Evolutionary conservation across 2,888 invertebrate species (phyloP).

Genomic region (Agonopterix arenella): DNA sequence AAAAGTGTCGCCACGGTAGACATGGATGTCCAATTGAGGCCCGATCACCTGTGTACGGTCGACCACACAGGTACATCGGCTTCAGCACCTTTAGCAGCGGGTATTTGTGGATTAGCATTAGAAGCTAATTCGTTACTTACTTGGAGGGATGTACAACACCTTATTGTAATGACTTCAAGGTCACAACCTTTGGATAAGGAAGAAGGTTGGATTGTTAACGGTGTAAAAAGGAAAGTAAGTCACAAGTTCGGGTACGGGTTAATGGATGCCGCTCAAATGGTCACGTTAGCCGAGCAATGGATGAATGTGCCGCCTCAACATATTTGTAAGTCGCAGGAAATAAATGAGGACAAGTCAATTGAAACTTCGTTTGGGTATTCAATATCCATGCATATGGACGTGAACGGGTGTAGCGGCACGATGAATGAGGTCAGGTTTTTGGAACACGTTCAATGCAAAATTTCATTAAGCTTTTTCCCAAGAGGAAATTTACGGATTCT

Average conservation of each 20-base stretch:
- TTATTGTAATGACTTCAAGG: constrained; percentile 93
- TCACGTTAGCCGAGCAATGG: constrained; percentile 95
- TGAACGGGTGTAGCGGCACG: constrained; percentile 92
- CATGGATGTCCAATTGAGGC: constrained; percentile 90
- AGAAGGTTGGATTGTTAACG: constrained; percentile 95
- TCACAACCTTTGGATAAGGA: constrained; percentile 93
- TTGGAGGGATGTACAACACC: constrained; percentile 98
- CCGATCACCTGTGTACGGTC: constrained; percentile 92
- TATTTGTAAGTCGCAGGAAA: constrained; percentile 94
- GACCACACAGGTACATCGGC: constrained; percentile 96
- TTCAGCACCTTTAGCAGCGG: constrained; percentile 95
- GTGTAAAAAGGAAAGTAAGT: constrained; percentile 94
- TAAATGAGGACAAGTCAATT: constrained; percentile 88
- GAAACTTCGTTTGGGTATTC: constrained; percentile 86
- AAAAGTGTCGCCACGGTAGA: constrained; percentile 94
- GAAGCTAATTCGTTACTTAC: constrained; percentile 95
- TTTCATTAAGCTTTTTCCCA: constrained; percentile 93
- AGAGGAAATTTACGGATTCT: constrained; percentile 94
- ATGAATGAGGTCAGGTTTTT: constrained; percentile 92
- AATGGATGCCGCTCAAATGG: constrained; percentile 97
- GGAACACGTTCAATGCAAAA: constrained; percentile 98
- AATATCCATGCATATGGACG: constrained; percentile 90
- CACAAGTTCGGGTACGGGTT: constrained; percentile 99
- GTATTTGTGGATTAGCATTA: constrained; percentile 93
- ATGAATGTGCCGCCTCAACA: constrained; percentile 95